Base-by-base conservation (phyloP, 2,113 vertebrate species). In the Capricornis sumatraensis region DNA sequence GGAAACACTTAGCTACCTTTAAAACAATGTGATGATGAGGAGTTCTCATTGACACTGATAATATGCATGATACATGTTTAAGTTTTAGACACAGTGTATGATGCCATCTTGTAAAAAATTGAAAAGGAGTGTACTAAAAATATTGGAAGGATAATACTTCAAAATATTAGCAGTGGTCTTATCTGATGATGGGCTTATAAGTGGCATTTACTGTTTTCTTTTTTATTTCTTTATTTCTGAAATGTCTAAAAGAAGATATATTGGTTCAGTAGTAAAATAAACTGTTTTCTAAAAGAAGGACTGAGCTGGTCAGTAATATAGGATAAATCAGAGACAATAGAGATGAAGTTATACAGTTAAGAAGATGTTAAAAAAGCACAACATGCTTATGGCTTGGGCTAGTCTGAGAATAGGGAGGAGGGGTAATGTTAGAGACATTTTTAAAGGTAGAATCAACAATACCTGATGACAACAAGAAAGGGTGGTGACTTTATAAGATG, bases 61-160 rank as follows among this genome's bases (percentile, higher is more conserved):
- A 85, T 57, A 83, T 50, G 62, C 28, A 52, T 53, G 57, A 43
- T 60, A 45, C 10, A 45, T 57, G 4, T 83, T 74, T 90, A 94
- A 96, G 21, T 96, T 97, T 89, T 62, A 95, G 94, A 84, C 30
- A 60, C n/a, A 93, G 30, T 28, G 74, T 85, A 57, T 43, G 9
- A 53, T 81, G 23, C 13, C 57, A 74, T 57, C 89, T 96, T 93
- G 6, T 85, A 91, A 90, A 79, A 88, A 71, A 33, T 43, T 83
- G 6, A 36, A 94, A 88, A 91, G 6, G 7, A 55, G 11, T 52
- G 7, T 45, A 55, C 52, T 85, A 60, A 93, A 95, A 94, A 23
- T 47, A 15, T 7, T 36, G 8, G 36, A 58, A 74, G 2, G 15
- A 83, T 62, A 95, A 43, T 25, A 78, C 17, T 79, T 78, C 52